Base-by-base conservation (phyloP, 2,888 invertebrate genomes). In the Drosophila phalerata region DNA sequence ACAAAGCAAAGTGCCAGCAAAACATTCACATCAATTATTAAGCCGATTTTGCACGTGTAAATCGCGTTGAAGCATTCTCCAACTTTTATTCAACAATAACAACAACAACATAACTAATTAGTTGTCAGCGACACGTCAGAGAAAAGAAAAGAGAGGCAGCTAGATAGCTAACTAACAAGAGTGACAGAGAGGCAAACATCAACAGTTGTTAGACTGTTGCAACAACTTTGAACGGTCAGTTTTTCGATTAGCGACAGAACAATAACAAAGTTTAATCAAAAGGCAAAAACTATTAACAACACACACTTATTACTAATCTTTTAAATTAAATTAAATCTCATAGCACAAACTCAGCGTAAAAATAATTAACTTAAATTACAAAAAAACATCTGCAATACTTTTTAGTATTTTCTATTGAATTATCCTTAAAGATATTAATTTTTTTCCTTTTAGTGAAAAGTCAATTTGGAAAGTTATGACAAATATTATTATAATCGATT, bases 21-120 rank as follows among this genome's bases (percentile, higher is more conserved):
- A 76, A 62, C 57, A 78, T 73, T 73, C 78, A 51, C 76, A 77
- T 76, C 64, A 77, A 76, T 76, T 77, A 76, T 76, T 77, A 64
- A 76, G 73, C 68, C 73, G 57, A 73, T 68, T 77, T 76, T 76
- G 69, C 78, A 77, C 73, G 73, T 76, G 75, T 71, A 73, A 76
- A 73, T 69, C 78, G 78, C 78, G 60, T 37, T 57, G 28, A 43
- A 77, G 51, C 55, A 28, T 40, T 49, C 40, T 49, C 43, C 37
- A 56, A 42, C 37, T 56, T 60, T 56, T 49, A 55, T 42, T 45
- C 8, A 53, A 47, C 34, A 38, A 13, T 34, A 34, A 49, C 15
- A 34, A 52, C 17, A 68, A 52, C 28, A 63, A 56, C 51, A 73
- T 66, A 67, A 79, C 69, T 79, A 77, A 77, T 77, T 79, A 71